A percentile compares a stretch with the other conserved stretches of the same genome.
Conservation (phyloP, 2,888 invertebrate genomes). For the Lottia scabra region DNA sequence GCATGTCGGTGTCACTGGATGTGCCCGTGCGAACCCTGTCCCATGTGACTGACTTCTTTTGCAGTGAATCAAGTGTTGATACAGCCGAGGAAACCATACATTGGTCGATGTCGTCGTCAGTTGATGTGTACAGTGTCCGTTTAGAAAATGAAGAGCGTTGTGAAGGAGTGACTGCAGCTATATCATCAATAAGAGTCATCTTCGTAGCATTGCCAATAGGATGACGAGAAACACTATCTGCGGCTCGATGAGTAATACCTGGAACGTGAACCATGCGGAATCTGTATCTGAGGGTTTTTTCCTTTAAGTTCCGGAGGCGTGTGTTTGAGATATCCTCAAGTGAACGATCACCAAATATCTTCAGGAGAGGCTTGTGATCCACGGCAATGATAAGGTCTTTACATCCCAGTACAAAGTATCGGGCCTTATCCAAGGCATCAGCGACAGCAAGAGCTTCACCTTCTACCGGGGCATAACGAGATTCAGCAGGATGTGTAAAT, state of each 20-base stretch:
- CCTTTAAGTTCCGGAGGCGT: constrained; percentile 41
- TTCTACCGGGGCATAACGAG: no score
- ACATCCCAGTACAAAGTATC: constrained; percentile 29
- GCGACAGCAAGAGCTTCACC: constrained; percentile 28
- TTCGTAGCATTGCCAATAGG: constrained; percentile 6
- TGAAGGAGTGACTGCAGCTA: not conserved
- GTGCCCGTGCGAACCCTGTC: constrained; percentile 18
- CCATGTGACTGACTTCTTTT: no score
- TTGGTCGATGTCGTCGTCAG: no score
- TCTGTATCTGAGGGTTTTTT: constrained; percentile 36
- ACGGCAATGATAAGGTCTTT: constrained; percentile 27
- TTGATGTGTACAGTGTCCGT: not conserved
- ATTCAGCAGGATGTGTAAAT: constrained; percentile 31
- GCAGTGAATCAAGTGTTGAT: no score
- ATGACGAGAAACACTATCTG: constrained; percentile 27
- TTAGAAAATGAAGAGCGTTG: no score
- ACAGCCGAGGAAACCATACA: no score
- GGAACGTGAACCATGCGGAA: constrained; percentile 20
- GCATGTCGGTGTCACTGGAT: constrained; percentile 26
- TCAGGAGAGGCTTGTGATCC: constrained; percentile 33
- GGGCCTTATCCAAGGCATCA: constrained; percentile 25
- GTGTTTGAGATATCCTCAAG: constrained; percentile 30
- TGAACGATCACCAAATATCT: constrained; percentile 29
- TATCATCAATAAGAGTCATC: not conserved
- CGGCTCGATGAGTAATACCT: constrained; percentile 9